Evolutionary conservation across 2,113 vertebrate genomes (phyloP).

Genomic region (Coryphaenoides rupestris): DNA sequence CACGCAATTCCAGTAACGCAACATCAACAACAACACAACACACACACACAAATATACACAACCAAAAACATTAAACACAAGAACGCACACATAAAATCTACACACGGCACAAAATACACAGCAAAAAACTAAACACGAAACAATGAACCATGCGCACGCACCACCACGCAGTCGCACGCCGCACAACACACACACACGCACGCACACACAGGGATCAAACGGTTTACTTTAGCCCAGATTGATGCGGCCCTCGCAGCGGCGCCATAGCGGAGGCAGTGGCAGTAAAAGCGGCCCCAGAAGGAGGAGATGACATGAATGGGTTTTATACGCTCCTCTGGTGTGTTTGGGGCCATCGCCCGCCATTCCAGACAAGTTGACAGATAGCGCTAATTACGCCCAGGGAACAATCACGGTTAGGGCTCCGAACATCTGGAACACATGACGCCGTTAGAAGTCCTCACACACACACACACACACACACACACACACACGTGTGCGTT

Average conservation of each 20-base stretch:
- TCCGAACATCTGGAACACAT: conserved; percentile 33
- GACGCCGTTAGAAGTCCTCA: not conserved
- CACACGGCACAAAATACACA: not conserved
- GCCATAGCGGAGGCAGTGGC: not conserved
- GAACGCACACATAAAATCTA: not conserved
- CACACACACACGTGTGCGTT: not conserved
- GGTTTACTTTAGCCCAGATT: not conserved
- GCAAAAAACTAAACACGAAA: not conserved
- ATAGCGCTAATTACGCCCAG: conserved; percentile 41
- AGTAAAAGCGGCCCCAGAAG: not conserved
- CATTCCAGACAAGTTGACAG: conserved; percentile 36
- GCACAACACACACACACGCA: not conserved
- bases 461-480: conserved; percentile 15
- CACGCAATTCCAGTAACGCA: no score
- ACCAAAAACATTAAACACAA: not conserved
- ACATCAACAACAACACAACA: no score
- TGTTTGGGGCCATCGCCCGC: conserved; percentile 41
- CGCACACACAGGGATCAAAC: not conserved
- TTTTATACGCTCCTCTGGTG: conserved; percentile 33
- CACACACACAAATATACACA: not conserved
- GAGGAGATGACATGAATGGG: conserved; percentile 19
- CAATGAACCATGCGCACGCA: not conserved
- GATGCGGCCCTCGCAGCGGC: not conserved
- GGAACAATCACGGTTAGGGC: not conserved
- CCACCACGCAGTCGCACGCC: not conserved